These are phyloP conservation scores for Dynastes grantii DNA, from an alignment of 2,888 invertebrate genomes.

Conservation along the genomic window DNA sequence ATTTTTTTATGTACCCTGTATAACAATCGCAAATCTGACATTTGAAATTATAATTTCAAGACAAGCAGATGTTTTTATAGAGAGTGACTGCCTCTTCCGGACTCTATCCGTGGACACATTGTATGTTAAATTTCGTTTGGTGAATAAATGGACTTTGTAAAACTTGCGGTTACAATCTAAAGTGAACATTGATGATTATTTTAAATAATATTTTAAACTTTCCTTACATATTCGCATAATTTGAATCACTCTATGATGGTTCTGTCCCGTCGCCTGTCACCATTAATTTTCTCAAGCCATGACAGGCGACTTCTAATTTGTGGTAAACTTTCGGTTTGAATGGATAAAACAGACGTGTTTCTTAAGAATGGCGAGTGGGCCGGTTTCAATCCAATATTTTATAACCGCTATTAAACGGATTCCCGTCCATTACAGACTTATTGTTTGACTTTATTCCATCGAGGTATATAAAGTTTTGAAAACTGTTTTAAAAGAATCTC, in stretches of 20 bases:
- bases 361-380: constrained; percentile 51
- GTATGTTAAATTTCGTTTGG: too few relatives aligned
- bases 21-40: too few relatives aligned
- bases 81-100: too few relatives aligned
- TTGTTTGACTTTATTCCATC: constrained; percentile 48
- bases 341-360: constrained; percentile 46
- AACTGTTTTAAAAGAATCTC: constrained; percentile 58
- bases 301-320: constrained; percentile 21
- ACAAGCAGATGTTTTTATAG: too few relatives aligned
- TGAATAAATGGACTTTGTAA: too few relatives aligned
- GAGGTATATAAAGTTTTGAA: constrained; percentile 60
- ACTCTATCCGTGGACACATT: too few relatives aligned
- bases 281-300: constrained; percentile 26
- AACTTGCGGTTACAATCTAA: too few relatives aligned
- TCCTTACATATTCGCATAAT: background rate
- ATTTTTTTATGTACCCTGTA: too few relatives aligned
- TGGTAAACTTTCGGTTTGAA: constrained; percentile 43
- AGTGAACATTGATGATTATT: too few relatives aligned
- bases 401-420: constrained; percentile 49
- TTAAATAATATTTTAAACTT: too few relatives aligned
- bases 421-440: constrained; percentile 51
- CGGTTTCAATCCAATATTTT: constrained; percentile 59
- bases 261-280: background rate
- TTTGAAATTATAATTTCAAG: too few relatives aligned
- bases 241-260: constrained; percentile 6